Evolutionary conservation across 1,140 invertebrate species (phyloP), one percentile per base, ranked within the genome.

Genomic region (Drosophila bipectinata): DNA sequence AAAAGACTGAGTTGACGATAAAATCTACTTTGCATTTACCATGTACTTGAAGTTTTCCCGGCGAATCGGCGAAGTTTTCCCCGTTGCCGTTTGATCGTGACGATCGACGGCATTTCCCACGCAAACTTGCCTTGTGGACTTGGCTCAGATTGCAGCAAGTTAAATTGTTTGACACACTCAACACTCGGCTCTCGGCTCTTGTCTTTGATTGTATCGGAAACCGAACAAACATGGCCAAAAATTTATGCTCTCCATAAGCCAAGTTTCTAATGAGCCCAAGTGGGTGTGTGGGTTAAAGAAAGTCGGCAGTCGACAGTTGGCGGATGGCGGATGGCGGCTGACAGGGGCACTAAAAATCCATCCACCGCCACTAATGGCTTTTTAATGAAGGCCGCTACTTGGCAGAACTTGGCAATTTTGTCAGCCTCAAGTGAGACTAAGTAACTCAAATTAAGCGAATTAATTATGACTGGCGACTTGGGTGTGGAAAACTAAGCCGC

Each of bases 81-180:
- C 39, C 39, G 63, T 62, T 59, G 62, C 21, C 52, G 48, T 62
- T 60, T 56, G 75, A 87, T 82, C 79, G 79, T 79, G 68, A 79
- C 83, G 76, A 88, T 88, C 75, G 83, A 79, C 75, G 71, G 79
- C 79, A 88, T 79, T 87, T 87, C 83, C 83, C 83, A 87, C 83
- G 83, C 83, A 85, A 77, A 64, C 64, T 59, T 59, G 64, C 48
- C 51, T 37, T 37, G 12, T 15, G 18, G 32, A 47, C 44, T 47
- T 14, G 18, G 18, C 51, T 53, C 51, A n/a, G 51, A 53, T 53
- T 53, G 51, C 51, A 32, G 51, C 51, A 34, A 69, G 41, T 69
- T 69, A 69, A 69, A 69, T 69, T 56, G 66, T 57, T 69, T 69
- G 66, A 69, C 63, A 69, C 66, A 69, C 63, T 69, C 51, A 69